These are phyloP conservation scores for Microcebus ravelobensis DNA, from an alignment of 2,113 vertebrate genomes.

Conservation along the genomic window DNA sequence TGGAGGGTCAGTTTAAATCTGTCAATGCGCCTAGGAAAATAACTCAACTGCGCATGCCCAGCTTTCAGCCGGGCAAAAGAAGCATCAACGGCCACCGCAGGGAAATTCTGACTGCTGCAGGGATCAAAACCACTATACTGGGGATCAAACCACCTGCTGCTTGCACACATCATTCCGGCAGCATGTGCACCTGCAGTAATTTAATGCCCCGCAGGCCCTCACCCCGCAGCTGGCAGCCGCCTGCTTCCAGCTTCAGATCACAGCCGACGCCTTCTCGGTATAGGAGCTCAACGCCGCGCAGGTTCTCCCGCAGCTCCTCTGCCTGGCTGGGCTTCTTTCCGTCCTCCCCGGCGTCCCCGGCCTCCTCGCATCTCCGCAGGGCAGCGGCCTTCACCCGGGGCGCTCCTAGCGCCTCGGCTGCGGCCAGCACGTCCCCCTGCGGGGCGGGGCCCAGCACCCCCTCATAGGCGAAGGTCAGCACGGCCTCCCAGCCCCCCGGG, in stretches of 20 bases:
- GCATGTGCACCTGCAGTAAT: not conserved
- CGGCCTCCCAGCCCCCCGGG: conserved; percentile 82
- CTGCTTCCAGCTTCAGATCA: conserved; percentile 89
- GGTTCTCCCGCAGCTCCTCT: conserved; percentile 84
- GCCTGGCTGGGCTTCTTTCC: conserved; percentile 50
- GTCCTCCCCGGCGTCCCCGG: not conserved
- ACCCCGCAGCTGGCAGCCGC: conserved; percentile 84
- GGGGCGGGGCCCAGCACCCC: conserved; percentile 78
- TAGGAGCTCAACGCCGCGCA: conserved; percentile 84
- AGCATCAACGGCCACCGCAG: not conserved
- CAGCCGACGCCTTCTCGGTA: conserved; percentile 86
- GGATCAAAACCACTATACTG: not conserved
- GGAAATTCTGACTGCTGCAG: not conserved
- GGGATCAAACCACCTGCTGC: not conserved
- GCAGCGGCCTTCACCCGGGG: conserved; percentile 85
- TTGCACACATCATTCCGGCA: not conserved
- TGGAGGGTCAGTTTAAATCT: conserved; percentile 21
- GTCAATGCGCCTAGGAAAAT: conserved; percentile 33
- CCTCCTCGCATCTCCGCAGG: not conserved
- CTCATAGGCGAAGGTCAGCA: conserved; percentile 92
- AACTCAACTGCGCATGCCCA: conserved; percentile 64
- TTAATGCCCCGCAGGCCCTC: conserved; percentile 26
- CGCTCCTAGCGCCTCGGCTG: conserved; percentile 84
- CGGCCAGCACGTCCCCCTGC: conserved; percentile 77
- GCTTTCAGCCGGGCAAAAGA: not conserved